Percentiles rank a stretch among this genome's conserved stretches.
Conservation (phyloP, 2,113 vertebrate genomes). For the Thermophis baileyi region DNA sequence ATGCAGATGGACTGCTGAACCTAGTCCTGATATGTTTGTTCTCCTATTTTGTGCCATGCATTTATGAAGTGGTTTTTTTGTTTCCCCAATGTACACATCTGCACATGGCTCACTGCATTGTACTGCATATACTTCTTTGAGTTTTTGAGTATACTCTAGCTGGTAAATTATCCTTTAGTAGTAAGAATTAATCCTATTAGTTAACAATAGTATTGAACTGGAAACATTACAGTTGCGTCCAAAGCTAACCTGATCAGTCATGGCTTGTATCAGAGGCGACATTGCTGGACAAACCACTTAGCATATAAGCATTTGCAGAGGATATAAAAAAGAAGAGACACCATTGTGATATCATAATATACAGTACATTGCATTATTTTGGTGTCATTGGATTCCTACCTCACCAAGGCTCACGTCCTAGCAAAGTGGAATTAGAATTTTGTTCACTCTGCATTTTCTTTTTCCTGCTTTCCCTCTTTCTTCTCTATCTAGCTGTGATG, state of each 20-base stretch:
- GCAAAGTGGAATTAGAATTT: not conserved
- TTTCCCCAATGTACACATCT: too few relatives aligned
- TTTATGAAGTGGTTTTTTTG: too few relatives aligned
- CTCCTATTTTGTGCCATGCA: too few relatives aligned
- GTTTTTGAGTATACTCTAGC: too few relatives aligned
- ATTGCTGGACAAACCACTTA: not conserved
- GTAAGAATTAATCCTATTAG: not conserved
- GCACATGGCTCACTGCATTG: too few relatives aligned
- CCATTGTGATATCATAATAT: not conserved
- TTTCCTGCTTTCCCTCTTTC: not conserved
- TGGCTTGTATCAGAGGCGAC: not conserved
- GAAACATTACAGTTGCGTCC: fast-evolving
- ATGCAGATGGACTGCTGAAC: too few relatives aligned
- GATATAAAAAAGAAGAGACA: not conserved
- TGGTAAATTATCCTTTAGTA: not conserved
- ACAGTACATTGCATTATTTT: not conserved
- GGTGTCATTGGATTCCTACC: not conserved
- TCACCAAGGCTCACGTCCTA: too few relatives aligned
- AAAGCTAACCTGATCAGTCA: not conserved
- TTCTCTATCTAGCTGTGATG: not conserved
- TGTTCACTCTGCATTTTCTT: not conserved
- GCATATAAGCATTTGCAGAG: not conserved
- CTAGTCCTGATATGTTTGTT: too few relatives aligned
- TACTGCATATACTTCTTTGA: too few relatives aligned
- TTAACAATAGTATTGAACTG: not conserved